Evolutionary conservation across 2,888 invertebrate species (phyloP), one percentile per base, ranked within the genome.

Genomic region (Hirtodrosophila trivittata): DNA sequence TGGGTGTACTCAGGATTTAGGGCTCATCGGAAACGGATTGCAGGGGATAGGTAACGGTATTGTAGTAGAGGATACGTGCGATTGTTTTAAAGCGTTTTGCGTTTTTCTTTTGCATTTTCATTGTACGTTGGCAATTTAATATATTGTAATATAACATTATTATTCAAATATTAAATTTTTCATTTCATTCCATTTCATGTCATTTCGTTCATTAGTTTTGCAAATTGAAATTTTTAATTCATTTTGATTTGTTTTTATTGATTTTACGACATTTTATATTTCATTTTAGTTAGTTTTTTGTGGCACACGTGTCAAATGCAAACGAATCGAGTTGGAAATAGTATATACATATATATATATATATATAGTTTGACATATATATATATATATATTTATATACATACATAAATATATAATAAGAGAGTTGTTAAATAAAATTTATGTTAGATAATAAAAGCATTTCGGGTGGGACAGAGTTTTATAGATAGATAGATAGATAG

Each of bases 11-110:
- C 12, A 60, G 64, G 42, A 67, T 56, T 80, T 82, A 83, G 74
- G 85, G 72, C 70, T 87, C 88, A 68, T 88, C 87, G 75, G 84
- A 83, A 66, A 77, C 58, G 68, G 88, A 70, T 82, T 89, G 84
- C 73, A 88, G 74, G 38, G 87, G 87, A 76, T 87, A 88, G 88
- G 88, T 87, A 60, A 89, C 85, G 88, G 88, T 87, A 77, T 88
- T 89, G 80, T 89, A 88, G 83, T 88, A 88, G 64, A 89, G 89
- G 88, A 88, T 89, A 82, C 88, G 88, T 88, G 88, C 88, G 89
- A 88, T 88, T 84, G 88, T 87, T 88, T 88, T 89, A 88, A 87
- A 88, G 87, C 88, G 89, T 88, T 88, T 88, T 70, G 88, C 88
- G 86, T 88, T 88, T 88, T 88, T 88, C 88, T 88, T 88, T 89